Conservation (phyloP, 2,797 vertebrate genomes). For the Hydrophis major region DNA sequence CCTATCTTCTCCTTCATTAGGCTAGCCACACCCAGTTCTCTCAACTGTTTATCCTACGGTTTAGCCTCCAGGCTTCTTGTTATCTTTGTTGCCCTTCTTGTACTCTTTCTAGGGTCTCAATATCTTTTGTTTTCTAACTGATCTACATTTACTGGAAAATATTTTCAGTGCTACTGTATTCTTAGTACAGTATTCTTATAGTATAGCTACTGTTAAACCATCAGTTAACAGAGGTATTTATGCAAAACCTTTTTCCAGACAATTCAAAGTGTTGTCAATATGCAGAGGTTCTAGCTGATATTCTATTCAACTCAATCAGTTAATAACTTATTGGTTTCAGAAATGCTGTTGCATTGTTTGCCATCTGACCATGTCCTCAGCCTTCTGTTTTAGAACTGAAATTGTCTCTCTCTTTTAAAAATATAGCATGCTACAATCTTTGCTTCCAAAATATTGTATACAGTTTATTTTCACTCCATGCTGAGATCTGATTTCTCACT, state of each 20-base stretch:
- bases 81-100: not conserved
- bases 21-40: not conserved
- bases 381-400: not conserved
- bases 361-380: not conserved
- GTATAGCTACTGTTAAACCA: not conserved
- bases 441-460: not conserved
- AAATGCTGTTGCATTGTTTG: not conserved
- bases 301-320: not conserved
- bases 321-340: not conserved
- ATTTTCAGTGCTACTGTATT: not conserved
- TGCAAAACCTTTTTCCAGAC: not conserved
- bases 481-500: slow-evolving; percentile 4
- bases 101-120: not conserved
- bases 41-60: not conserved
- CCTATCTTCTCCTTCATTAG: not conserved
- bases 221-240: slow-evolving; percentile 10
- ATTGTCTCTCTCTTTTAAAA: not conserved
- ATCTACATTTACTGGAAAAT: slow-evolving; percentile 8
- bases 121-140: not conserved
- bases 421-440: not conserved
- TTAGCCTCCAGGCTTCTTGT: not conserved
- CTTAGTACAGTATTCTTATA: slow-evolving; percentile 8
- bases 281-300: not conserved
- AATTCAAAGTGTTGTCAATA: not conserved
- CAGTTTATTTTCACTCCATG: accelerated